Base-by-base conservation (phyloP, 1,140 invertebrate genomes). In the Pollicipes pollicipes region DNA sequence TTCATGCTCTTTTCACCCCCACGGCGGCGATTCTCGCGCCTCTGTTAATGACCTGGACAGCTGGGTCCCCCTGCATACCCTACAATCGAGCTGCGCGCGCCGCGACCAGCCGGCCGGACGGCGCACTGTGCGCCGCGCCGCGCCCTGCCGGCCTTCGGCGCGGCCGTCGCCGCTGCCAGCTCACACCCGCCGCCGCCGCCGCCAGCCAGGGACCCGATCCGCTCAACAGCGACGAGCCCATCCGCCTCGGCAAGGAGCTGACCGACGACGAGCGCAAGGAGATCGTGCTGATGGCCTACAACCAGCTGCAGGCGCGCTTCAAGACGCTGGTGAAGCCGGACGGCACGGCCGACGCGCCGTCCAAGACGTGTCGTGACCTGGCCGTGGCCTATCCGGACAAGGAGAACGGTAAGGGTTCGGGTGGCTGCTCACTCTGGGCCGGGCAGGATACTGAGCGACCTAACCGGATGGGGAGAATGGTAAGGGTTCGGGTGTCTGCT, bases 281-380 rank as follows among this genome's bases (percentile, higher is more conserved):
- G 76, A 77, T 91, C 0, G 85, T 92, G 0, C 81, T 87, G 68
- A 89, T 89, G 76, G 88, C 89, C 0, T 91, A 93, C 73, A 86
- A 91, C 78, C 85, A 89, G 72, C 80, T 94, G 0, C 88, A 90
- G 76, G 81, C 84, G 0, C 88, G 88, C 0, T 86, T 92, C 73
- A 84, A 89, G 74, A 86, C 87, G 74, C 86, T 90, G 75, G 83
- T 86, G 30, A 87, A 85, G 77, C 90, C 91, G 0, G 86, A 86
- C 73, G 92, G 92, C 30, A 83, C 87, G n/a, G 88, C 89, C 76
- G 81, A 84, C 32, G 85, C 87, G 16, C 91, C 92, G 8, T 91
- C 88, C 0, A 90, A 87, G 77, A 91, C 90, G 6, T 95, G 92
- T 77, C 82, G 84, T 45, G 90, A 94, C 77, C 85, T 95, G 68